Evolutionary conservation across 2,113 vertebrate species (phyloP).

Genomic region (Collichthys lucidus): DNA sequence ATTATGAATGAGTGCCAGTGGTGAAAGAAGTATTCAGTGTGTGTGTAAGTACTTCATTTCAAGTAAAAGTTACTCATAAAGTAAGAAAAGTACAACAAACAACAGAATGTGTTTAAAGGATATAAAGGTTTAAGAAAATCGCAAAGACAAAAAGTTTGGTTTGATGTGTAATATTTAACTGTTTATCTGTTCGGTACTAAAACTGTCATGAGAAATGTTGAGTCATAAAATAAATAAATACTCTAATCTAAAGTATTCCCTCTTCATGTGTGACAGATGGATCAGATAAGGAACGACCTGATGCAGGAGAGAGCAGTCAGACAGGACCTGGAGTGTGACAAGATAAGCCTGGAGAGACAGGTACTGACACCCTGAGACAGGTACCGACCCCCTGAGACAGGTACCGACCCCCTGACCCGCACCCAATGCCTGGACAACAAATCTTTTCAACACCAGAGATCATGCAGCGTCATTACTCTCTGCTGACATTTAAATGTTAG

Average conservation of each 20-base stretch:
- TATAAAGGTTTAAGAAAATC: not conserved
- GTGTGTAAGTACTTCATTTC: no score
- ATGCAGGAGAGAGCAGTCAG: slow-evolving; percentile 90
- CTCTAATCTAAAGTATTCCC: not conserved
- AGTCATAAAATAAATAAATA: not conserved
- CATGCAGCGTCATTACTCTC: not conserved
- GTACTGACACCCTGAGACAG: slow-evolving; percentile 66
- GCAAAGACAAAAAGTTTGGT: not conserved
- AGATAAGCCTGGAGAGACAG: slow-evolving; percentile 95
- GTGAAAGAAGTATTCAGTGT: not conserved
- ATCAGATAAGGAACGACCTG: slow-evolving; percentile 92
- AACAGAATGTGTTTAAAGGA: not conserved
- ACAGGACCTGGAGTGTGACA: slow-evolving; percentile 97
- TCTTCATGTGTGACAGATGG: slow-evolving; percentile 84
- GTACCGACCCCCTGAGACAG: no score
- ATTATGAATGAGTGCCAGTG: not conserved
- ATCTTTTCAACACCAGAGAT: not conserved
- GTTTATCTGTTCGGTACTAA: not conserved
- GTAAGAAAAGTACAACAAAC: not conserved
- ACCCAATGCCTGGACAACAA: not conserved
- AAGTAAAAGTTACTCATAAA: not conserved
- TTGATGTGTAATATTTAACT: not conserved
- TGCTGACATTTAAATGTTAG: not conserved
- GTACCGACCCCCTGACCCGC: slow-evolving; percentile 50
- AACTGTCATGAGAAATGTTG: no score